phyloP scores from a whole-genome alignment of 2,888 invertebrate genomes.

The Nymphalis urticae region DNA sequence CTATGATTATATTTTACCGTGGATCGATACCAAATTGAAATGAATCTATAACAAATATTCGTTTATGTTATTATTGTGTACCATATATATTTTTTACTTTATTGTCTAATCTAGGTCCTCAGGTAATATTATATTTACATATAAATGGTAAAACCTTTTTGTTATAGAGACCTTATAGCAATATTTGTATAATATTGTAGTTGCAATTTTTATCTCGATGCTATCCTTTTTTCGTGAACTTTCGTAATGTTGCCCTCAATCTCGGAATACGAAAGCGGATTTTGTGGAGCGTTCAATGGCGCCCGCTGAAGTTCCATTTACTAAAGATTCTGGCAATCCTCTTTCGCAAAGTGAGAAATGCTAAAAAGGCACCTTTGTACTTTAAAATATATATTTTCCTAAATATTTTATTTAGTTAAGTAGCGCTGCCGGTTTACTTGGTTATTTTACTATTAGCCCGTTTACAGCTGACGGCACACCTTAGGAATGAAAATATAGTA shows the following conservation, averaged over 20 bases:
- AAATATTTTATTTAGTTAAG: not conserved
- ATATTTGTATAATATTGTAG: conserved; percentile 25
- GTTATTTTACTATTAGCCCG: too few relatives aligned
- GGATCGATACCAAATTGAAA: not conserved
- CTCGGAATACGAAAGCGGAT: conserved; percentile 26
- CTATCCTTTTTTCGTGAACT: conserved; percentile 17
- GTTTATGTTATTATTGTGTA: not conserved
- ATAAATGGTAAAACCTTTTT: conserved; percentile 21
- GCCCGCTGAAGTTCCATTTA: conserved; percentile 14
- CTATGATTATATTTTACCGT: not conserved
- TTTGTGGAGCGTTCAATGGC: conserved; percentile 26
- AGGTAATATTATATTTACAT: conserved; percentile 17
- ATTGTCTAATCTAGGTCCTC: conserved; percentile 9
- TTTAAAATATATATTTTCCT: not conserved
- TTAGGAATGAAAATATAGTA: too few relatives aligned
- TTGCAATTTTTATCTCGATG: conserved; percentile 18
- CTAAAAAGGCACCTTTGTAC: conserved; percentile 4
- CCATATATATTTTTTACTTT: conserved; percentile 5
- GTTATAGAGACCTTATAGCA: conserved; percentile 16
- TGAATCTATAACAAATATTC: not conserved
- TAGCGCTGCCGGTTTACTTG: not conserved
- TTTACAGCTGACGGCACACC: too few relatives aligned
- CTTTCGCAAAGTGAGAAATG: conserved; percentile 14
- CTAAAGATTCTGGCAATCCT: conserved; percentile 15
- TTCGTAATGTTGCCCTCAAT: conserved; percentile 26